Evolutionary conservation across 1,140 invertebrate species (phyloP), one percentile per base, ranked within the genome.

Genomic region (Aphelinus atriplicis): DNA sequence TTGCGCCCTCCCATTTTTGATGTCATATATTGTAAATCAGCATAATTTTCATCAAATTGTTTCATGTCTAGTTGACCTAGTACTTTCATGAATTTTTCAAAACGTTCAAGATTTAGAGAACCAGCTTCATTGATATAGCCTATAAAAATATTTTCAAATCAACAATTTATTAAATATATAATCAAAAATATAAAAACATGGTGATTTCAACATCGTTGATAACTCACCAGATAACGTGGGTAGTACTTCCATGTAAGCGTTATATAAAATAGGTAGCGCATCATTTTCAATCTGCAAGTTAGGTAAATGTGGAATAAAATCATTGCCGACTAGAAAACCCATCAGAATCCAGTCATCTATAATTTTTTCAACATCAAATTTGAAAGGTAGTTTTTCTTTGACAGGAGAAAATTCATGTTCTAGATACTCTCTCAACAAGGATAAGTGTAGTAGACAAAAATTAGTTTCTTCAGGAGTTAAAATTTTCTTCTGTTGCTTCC

Each of bases 261-360:
- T 90, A 88, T 97, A 99, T 55, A 99, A 89, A 57, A 94, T 85
- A 0, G 95, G 94, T 63, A 99, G 84, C 51, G 96, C 96, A 82
- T 96, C 95, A 82, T 95, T 93, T 70, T 92, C 91, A 79, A 99
- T 98, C 85, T 99, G 96, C 83, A 99, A 90, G 85, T 97, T 93
- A 48, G 97, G 97, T 69, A 99, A 88, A 88, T 98, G 91, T 0
- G 97, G 97, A 80, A 99, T 95, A 87, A 99, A 99, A 88, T 99
- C 97, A 87, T 99, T 99, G 60, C 97, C 97, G 4, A 99, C 94
- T 47, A 99, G 88, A 85, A 98, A 98, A 1, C 96, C 95, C 95
- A 99, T 96, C 5, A 99, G 86, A 3, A 99, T 92, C 94, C 93
- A 93, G 75, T 93, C 92, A 69, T 93, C 92, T 1, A 93, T 91